Percentiles rank a stretch among this genome's conserved stretches.
Evolutionary conservation across 2,797 vertebrate genomes (phyloP).

Genomic region (Acipenser oxyrinchus): DNA sequence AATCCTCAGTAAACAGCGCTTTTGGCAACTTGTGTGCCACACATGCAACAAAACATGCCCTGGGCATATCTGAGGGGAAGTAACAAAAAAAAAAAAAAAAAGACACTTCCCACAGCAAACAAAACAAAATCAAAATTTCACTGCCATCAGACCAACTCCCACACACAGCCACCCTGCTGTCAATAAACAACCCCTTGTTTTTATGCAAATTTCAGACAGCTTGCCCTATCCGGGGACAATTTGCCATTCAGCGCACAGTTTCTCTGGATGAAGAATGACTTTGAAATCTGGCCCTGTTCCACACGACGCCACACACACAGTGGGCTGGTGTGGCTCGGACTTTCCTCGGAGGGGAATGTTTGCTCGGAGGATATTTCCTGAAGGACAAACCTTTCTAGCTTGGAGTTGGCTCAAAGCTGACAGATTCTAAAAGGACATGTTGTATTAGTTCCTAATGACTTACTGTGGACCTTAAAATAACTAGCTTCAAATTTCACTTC

Average conservation of each 20-base stretch:
- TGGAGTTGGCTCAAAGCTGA: too few species aligned
- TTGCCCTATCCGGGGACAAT: background rate
- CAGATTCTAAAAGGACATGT: too few species aligned
- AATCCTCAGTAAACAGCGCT: background rate
- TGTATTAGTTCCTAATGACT: too few species aligned
- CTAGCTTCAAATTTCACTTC: too few species aligned
- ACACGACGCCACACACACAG: background rate
- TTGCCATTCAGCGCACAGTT: background rate
- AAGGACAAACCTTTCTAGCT: too few species aligned
- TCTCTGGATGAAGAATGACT: background rate
- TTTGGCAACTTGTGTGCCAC: background rate
- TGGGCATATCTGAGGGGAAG: background rate
- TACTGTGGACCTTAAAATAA: too few species aligned
- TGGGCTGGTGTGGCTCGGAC: background rate
- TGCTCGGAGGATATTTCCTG: too few species aligned
- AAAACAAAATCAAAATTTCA: background rate
- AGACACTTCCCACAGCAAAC: background rate
- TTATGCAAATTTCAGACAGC: background rate
- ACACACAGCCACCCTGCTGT: background rate
- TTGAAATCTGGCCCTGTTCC: background rate
- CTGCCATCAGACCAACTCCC: background rate
- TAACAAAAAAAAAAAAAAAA: background rate
- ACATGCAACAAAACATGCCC: background rate
- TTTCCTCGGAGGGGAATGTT: too few species aligned
- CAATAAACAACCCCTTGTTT: background rate